Conservation (phyloP, 2,888 invertebrate genomes). For the Netelia inedita region DNA sequence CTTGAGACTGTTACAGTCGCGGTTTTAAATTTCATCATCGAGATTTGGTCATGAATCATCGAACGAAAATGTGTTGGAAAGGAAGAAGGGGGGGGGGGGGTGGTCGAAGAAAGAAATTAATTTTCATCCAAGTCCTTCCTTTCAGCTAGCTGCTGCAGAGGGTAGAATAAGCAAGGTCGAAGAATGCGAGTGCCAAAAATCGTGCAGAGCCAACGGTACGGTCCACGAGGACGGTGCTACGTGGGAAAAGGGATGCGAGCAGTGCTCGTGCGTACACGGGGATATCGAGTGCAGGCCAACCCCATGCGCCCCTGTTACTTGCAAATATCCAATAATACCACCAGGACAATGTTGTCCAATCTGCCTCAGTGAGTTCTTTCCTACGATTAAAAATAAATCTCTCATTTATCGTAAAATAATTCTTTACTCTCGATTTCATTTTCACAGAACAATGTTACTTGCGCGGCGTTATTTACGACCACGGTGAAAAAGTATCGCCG, state of each 20-base stretch:
- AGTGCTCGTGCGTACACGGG: constrained; percentile 95
- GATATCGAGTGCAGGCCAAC: constrained; percentile 93
- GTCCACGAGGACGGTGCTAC: constrained; percentile 93
- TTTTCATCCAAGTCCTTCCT: constrained; percentile 80
- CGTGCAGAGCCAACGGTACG: constrained; percentile 93
- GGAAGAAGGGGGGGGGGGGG: no score
- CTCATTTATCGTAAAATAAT: no score
- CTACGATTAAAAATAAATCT: no score
- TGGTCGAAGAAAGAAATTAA: constrained; percentile 29
- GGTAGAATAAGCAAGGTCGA: constrained; percentile 92
- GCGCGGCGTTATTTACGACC: constrained; percentile 90
- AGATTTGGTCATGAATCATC: not conserved
- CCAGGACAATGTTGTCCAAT: constrained; percentile 94
- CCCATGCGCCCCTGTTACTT: constrained; percentile 91
- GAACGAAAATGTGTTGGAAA: not conserved
- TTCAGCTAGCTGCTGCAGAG: constrained; percentile 93
- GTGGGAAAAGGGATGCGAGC: constrained; percentile 94
- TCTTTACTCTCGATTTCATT: no score
- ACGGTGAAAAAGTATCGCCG: constrained; percentile 91
- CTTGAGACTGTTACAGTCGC: no score
- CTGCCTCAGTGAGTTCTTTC: constrained; percentile 91
- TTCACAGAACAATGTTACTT: constrained; percentile 90
- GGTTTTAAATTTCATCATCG: not conserved
- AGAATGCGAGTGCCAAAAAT: constrained; percentile 96
- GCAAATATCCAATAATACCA: constrained; percentile 92